Evolutionary conservation across 2,888 invertebrate species (phyloP), one percentile per base, ranked within the genome.

Genomic region (Coecobrya sp.): DNA sequence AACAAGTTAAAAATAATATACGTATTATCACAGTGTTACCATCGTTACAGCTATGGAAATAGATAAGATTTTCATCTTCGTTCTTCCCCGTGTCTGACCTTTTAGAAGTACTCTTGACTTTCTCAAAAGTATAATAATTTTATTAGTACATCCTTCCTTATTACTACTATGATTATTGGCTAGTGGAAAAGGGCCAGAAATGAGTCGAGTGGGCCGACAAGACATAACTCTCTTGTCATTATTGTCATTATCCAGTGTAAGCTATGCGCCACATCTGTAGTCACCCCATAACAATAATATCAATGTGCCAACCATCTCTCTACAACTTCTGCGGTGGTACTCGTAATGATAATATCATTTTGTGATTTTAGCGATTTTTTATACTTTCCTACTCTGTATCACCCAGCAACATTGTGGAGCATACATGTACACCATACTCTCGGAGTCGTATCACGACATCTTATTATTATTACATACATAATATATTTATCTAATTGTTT

Each of bases 261-360:
- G 76, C 92, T 93, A 92, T 73, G 68, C 90, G 52, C 13, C 68
- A 92, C 93, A 92, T 93, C 65, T 92, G 91, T 87, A 86, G 59
- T 84, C 87, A 82, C 87, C 65, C 86, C 81, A 91, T 79, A 86
- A 91, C 52, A 87, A 92, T 82, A 68, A 52, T 25, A 19, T 19
- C 16, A 49, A 27, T 22, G 0, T 76, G 19, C 11, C 22, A 19
- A 79, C 25, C 79, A 52, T 16, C 27, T 27, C 27, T 52, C 27
- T 52, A 25, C 45, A 2, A 36, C 3, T 36, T 22, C 4, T 42
- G 42, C 30, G 68, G 62, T 30, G 19, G 19, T 42, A 42, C 42
- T 42, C 7, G 79, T 79, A 25, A 52, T 52, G 79, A 55, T 49
- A 76, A 76, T 79, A 25, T 55, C 79, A 52, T 79, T 79, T 79